Evolutionary conservation across 2,888 invertebrate species (phyloP), one percentile per base, ranked within the genome.

Genomic region (Orthosia cruda): DNA sequence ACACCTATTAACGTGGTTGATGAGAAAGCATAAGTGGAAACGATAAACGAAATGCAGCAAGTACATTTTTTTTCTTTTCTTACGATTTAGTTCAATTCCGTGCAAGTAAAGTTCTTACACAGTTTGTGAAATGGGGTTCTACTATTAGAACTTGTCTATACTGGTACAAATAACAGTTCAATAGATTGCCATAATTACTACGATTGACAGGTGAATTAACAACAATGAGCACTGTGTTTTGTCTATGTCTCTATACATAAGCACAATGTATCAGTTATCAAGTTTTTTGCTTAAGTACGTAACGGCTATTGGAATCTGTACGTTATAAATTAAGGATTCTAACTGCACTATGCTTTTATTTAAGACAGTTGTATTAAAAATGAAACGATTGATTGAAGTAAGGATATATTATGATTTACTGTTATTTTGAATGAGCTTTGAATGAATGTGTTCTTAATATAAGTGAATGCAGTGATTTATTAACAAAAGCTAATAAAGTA

Each of bases 121-220:
- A 40, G 40, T 40, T 40, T 40, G 7, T 40, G 40, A 40, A 59
- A 40, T 13, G 13, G 4, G 12, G 16, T 15, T 61, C 45, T 45
- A 61, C n/a, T n/a, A n/a, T n/a, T n/a, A n/a, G n/a, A n/a, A 61
- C 20, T n/a, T n/a, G n/a, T n/a, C n/a, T n/a, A 15, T 7, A 59
- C n/a, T n/a, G 61, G 3, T 61, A 15, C n/a, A 59, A 61, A 61
- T 20, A 45, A 32, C 26, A 49, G 47, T 40, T 16, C 2, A 64
- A 63, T 65, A 12, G 58, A 54, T 64, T 32, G 47, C 16, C 26
- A 3, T 49, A 73, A 80, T 64, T 20, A 55, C 66, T 55, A 23
- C 13, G 80, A 81, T 65, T 80, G 80, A 55, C 77, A 52, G 81
- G 63, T 68, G 67, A 67, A 57, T 76, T 67, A 71, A 64, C 47